These are phyloP conservation scores for Cheilosia soror DNA, from an alignment of 2,888 invertebrate species.

Conservation along the genomic window DNA sequence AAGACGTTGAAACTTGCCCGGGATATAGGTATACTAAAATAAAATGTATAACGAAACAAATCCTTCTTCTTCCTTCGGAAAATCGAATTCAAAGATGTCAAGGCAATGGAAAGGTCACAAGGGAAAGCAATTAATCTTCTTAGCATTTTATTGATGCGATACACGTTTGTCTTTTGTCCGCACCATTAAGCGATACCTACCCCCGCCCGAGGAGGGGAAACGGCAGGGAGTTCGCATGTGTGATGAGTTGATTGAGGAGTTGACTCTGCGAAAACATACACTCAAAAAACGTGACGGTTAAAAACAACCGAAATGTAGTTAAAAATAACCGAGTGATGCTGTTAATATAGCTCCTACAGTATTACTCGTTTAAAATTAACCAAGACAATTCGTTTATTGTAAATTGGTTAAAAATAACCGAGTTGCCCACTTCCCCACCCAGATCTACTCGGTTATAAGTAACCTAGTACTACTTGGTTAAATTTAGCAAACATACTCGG, in stretches of 20 bases:
- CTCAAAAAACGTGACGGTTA: too few species aligned
- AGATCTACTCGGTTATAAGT: too few species aligned
- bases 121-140: conserved; percentile 7
- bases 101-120: not conserved
- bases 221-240: not conserved
- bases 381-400: too few species aligned
- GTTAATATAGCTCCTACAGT: too few species aligned
- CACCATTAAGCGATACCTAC: conserved; percentile 33
- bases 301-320: too few species aligned
- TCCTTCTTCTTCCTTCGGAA: not conserved
- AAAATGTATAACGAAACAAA: not conserved
- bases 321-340: too few species aligned
- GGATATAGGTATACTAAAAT: not conserved
- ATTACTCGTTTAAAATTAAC: too few species aligned
- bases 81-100: conserved; percentile 2
- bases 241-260: conserved; percentile 1
- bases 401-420: too few species aligned
- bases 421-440: too few species aligned
- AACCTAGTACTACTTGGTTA: too few species aligned
- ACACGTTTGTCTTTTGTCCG: conserved; percentile 42
- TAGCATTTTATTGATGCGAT: conserved; percentile 29
- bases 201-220: not conserved
- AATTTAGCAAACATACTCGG: too few species aligned
- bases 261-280: conserved; percentile 2
- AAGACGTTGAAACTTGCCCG: not conserved